These are phyloP conservation scores for Onychostoma macrolepis DNA, from an alignment of 2,113 vertebrate species.

Conservation along the genomic window DNA sequence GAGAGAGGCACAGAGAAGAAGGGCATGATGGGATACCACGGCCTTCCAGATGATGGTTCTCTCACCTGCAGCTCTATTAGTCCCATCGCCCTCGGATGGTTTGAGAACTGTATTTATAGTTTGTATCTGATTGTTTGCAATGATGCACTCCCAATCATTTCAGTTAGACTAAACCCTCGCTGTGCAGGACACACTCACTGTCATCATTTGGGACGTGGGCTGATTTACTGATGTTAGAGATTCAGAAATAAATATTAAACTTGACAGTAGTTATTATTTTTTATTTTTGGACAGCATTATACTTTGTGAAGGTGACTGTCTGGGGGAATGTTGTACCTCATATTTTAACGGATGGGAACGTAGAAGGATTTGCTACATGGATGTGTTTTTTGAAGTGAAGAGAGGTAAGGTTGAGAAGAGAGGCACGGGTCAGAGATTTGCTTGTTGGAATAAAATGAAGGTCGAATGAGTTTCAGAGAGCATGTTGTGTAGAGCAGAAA, in stretches of 20 bases:
- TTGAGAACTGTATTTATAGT: constrained; percentile 29
- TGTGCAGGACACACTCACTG: background rate
- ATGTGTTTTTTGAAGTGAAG: background rate
- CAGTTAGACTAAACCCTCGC: constrained; percentile 20
- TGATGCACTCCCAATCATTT: constrained; percentile 45
- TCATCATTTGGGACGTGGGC: constrained; percentile 7
- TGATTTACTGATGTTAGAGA: constrained; percentile 40
- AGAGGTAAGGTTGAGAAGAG: background rate
- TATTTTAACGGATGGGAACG: background rate
- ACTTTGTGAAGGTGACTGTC: constrained; percentile 17
- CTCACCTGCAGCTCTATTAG: constrained; percentile 7
- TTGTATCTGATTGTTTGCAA: constrained; percentile 15
- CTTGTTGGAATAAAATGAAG: background rate
- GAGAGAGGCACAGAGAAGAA: constrained; percentile 9
- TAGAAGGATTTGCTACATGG: background rate
- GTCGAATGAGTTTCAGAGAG: background rate
- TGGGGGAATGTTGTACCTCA: constrained; percentile 28
- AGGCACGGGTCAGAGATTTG: background rate
- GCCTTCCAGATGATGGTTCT: background rate
- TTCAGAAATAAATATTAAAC: constrained; percentile 45
- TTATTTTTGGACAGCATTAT: constrained; percentile 22
- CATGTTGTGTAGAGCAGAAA: background rate
- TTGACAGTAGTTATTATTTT: constrained; percentile 41
- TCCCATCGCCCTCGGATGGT: background rate
- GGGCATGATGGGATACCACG: background rate